Conservation (phyloP, 1,140 invertebrate species). For the Drosophila arawakana region DNA sequence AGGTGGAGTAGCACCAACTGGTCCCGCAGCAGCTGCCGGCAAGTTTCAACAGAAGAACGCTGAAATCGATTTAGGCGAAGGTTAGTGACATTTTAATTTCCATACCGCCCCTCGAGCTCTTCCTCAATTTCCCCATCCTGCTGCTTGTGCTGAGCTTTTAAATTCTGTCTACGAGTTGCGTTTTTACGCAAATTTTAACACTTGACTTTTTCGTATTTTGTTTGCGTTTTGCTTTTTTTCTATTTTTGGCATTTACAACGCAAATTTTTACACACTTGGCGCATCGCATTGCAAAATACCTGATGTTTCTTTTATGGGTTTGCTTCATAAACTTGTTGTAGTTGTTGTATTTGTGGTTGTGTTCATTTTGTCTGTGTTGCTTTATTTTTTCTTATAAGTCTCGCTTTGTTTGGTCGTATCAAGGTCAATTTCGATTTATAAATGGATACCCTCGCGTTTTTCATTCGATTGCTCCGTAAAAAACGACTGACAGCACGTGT, state of each 20-base stretch:
- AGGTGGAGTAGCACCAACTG: slow-evolving; percentile 58
- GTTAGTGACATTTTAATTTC: slow-evolving; percentile 61
- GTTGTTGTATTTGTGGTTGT: neutral
- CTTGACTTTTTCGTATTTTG: slow-evolving; percentile 19
- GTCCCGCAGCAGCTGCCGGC: slow-evolving; percentile 66
- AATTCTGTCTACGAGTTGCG: slow-evolving; percentile 6
- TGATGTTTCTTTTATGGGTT: slow-evolving; percentile 23
- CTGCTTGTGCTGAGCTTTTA: slow-evolving; percentile 21
- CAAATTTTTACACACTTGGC: slow-evolving; percentile 39
- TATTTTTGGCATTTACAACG: slow-evolving; percentile 32
- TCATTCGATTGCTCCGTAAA: slow-evolving; percentile 13
- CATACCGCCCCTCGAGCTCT: neutral
- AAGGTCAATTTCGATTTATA: slow-evolving; percentile 72
- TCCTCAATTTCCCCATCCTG: neutral
- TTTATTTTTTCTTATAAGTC: slow-evolving; percentile 26
- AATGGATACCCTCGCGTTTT: slow-evolving; percentile 36
- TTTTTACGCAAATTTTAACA: slow-evolving; percentile 25
- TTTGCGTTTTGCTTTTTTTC: slow-evolving; percentile 7
- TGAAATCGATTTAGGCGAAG: slow-evolving; percentile 83
- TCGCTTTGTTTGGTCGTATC: slow-evolving; percentile 62
- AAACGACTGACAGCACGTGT: slow-evolving; percentile 58
- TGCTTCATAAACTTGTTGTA: slow-evolving; percentile 29
- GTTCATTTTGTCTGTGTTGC: slow-evolving; percentile 2
- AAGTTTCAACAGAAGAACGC: slow-evolving; percentile 82
- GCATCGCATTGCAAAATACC: slow-evolving; percentile 49